These are phyloP conservation scores for Sebastes iracundus DNA, from an alignment of 2,797 vertebrate species.

Conservation along the genomic window DNA sequence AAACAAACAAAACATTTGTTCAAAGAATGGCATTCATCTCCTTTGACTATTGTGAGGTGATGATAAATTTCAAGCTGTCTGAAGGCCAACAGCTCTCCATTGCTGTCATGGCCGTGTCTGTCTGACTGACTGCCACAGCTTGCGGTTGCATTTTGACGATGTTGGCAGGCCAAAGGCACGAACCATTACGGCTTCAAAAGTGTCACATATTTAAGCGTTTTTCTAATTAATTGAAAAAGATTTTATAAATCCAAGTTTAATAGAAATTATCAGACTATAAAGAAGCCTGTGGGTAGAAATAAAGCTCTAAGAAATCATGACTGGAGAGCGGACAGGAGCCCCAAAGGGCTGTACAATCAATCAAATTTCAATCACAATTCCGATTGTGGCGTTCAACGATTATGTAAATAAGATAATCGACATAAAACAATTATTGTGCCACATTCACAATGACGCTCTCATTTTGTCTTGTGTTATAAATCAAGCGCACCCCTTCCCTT, in stretches of 20 bases:
- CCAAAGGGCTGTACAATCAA: no score
- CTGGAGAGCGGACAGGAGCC: background rate
- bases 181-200: background rate
- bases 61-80: slow-evolving; percentile 37
- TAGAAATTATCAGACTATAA: background rate
- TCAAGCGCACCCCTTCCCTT: no score
- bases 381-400: no score
- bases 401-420: no score
- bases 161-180: background rate
- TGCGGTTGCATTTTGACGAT: slow-evolving; percentile 17
- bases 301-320: background rate
- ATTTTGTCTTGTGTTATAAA: no score
- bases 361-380: no score
- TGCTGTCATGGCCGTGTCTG: slow-evolving; percentile 20
- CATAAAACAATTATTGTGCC: no score
- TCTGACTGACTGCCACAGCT: slow-evolving; percentile 12
- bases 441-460: no score
- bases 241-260: background rate
- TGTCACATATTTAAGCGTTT: background rate
- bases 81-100: slow-evolving; percentile 24
- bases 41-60: slow-evolving; percentile 27
- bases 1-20: slow-evolving; percentile 5
- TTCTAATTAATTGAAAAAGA: background rate
- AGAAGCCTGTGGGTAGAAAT: background rate
- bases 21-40: slow-evolving; percentile 4